Evolutionary conservation across 2,797 vertebrate genomes (phyloP).

Genomic region (Pantherophis alleghaniensis): DNA sequence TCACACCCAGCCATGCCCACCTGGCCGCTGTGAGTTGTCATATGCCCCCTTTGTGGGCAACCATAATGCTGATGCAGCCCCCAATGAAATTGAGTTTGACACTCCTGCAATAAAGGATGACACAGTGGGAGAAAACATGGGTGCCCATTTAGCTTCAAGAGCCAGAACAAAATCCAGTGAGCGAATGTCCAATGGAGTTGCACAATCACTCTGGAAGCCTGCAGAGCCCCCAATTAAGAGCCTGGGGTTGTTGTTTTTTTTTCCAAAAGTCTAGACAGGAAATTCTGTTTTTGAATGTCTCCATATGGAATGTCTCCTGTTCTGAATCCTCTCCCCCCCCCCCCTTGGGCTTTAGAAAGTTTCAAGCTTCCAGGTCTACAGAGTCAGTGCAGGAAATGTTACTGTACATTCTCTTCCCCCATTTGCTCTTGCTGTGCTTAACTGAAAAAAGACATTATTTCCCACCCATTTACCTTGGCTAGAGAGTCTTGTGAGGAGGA

Average conservation of each 20-base stretch:
- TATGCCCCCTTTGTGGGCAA: too few species aligned
- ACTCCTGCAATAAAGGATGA: background rate
- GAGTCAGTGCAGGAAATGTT: conserved; percentile 56
- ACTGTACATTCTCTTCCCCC: background rate
- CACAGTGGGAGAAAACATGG: background rate
- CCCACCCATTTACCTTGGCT: background rate
- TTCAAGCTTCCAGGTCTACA: conserved; percentile 64
- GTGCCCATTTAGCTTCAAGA: background rate
- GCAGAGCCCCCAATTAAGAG: conserved; percentile 74
- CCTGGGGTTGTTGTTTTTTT: conserved; percentile 23
- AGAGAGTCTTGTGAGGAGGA: background rate
- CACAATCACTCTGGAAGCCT: conserved; percentile 65
- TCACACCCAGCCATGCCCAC: too few species aligned
- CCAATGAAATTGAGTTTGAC: background rate
- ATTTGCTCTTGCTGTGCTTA: background rate
- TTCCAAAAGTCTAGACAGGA: conserved; percentile 76
- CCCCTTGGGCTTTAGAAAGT: conserved; percentile 34
- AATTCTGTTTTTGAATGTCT: conserved; percentile 60
- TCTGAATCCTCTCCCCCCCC: background rate
- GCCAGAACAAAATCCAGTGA: conserved; percentile 21
- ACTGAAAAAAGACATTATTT: background rate
- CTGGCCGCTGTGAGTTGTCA: too few species aligned
- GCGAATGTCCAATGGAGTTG: conserved; percentile 60
- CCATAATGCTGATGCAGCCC: too few species aligned
- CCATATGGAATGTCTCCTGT: conserved; percentile 27